Evolutionary conservation across 2,888 invertebrate genomes (phyloP).

Genomic region (Xestia xanthographa): DNA sequence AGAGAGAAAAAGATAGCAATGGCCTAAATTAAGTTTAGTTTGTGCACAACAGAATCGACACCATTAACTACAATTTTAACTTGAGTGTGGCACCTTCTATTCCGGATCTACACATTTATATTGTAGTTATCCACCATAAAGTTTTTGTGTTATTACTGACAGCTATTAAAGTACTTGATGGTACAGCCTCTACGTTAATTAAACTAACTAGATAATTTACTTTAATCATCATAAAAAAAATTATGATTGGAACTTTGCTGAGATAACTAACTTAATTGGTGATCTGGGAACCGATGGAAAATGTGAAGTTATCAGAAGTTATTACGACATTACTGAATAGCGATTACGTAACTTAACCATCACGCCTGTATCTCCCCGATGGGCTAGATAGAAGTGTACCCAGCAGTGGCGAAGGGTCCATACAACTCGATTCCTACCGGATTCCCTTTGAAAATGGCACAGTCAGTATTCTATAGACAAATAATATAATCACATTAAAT

Average conservation of each 20-base stretch:
- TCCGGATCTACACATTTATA: conserved; percentile 33
- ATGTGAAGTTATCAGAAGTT: conserved; percentile 28
- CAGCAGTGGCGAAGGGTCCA: too few species aligned
- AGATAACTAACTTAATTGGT: conserved; percentile 45
- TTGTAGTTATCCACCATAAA: neutral
- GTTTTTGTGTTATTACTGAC: conserved; percentile 47
- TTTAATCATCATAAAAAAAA: conserved; percentile 52
- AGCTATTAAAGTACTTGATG: conserved; percentile 34
- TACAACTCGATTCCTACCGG: too few species aligned
- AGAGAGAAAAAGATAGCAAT: too few species aligned
- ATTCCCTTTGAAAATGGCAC: too few species aligned
- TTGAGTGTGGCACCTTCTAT: conserved; percentile 18
- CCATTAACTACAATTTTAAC: conserved; percentile 10
- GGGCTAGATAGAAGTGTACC: neutral
- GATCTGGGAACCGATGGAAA: conserved; percentile 51
- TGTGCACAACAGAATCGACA: too few species aligned
- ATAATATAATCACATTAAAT: too few species aligned
- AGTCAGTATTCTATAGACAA: too few species aligned
- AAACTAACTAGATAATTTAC: conserved; percentile 54
- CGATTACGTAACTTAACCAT: conserved; percentile 1
- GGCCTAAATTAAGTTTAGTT: too few species aligned
- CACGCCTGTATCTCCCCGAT: neutral
- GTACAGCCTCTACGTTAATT: conserved; percentile 43
- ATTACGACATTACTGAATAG: conserved; percentile 22
- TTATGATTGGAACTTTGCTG: conserved; percentile 51